These are phyloP conservation scores for Heliothis peltigera DNA, from an alignment of 2,888 invertebrate genomes.

Conservation along the genomic window DNA sequence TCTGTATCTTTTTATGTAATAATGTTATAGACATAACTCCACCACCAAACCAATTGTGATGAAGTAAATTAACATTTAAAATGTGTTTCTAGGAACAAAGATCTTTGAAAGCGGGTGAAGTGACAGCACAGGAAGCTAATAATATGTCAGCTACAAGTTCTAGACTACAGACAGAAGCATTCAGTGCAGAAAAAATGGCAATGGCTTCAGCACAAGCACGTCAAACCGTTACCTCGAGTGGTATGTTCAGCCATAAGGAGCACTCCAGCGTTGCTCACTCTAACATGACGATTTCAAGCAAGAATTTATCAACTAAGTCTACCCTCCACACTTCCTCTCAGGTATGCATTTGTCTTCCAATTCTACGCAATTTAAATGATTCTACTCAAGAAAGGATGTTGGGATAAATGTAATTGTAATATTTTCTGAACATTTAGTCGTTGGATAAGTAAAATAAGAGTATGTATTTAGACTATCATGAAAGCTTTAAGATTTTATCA, in stretches of 20 bases:
- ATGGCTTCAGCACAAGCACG: slow-evolving; percentile 94
- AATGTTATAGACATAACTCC: not conserved
- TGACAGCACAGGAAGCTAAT: slow-evolving; percentile 95
- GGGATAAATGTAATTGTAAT: no score
- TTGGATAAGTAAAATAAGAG: no score
- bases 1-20: slow-evolving; percentile 2
- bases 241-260: slow-evolving; percentile 93
- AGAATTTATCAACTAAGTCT: slow-evolving; percentile 92
- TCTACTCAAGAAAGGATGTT: no score
- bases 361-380: no score
- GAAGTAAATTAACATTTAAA: slow-evolving; percentile 39
- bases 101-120: slow-evolving; percentile 95
- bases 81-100: slow-evolving; percentile 93
- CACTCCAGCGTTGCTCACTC: slow-evolving; percentile 93
- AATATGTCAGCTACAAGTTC: slow-evolving; percentile 95
- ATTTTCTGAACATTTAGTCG: no score
- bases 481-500: no score
- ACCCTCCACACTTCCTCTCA: slow-evolving; percentile 89
- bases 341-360: slow-evolving; percentile 70
- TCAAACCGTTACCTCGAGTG: slow-evolving; percentile 94
- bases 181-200: slow-evolving; percentile 95
- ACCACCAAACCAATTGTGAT: slow-evolving; percentile 11
- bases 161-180: slow-evolving; percentile 95
- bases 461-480: no score
- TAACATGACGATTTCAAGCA: slow-evolving; percentile 94